Evolutionary conservation across 2,113 vertebrate genomes (phyloP).

Genomic region (Azemiops feae): DNA sequence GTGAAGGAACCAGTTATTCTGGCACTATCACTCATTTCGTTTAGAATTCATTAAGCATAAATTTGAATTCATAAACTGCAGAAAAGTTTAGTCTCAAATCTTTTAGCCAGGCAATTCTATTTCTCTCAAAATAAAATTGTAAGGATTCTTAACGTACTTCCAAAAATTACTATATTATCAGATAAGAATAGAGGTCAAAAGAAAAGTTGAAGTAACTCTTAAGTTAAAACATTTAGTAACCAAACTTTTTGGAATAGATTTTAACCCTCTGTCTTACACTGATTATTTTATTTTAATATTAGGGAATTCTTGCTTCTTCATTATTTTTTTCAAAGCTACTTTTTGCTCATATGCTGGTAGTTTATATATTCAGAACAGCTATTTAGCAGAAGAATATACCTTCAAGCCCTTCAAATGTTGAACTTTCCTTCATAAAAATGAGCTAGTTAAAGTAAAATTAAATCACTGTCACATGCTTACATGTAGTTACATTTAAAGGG

Average conservation of each 20-base stretch:
- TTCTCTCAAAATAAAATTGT: neutral
- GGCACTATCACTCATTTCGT: neutral
- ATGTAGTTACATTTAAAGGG: too few species aligned
- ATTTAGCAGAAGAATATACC: neutral
- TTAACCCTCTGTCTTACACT: neutral
- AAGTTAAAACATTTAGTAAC: neutral
- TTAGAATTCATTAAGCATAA: neutral
- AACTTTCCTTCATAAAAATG: neutral
- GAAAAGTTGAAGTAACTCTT: neutral
- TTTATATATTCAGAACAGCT: neutral
- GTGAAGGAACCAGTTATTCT: neutral
- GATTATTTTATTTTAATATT: neutral
- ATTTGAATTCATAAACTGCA: neutral
- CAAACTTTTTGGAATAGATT: neutral
- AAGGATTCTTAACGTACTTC: neutral
- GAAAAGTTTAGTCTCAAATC: neutral
- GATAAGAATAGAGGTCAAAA: neutral
- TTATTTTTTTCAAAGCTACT: neutral
- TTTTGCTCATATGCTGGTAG: neutral
- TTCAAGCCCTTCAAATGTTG: neutral
- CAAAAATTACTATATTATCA: neutral
- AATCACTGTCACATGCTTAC: too few species aligned
- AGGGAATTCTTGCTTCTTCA: neutral
- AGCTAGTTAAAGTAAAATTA: neutral
- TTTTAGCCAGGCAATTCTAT: neutral